Conservation (phyloP, 2,888 invertebrate genomes). For the Cheilosia scutellata region DNA sequence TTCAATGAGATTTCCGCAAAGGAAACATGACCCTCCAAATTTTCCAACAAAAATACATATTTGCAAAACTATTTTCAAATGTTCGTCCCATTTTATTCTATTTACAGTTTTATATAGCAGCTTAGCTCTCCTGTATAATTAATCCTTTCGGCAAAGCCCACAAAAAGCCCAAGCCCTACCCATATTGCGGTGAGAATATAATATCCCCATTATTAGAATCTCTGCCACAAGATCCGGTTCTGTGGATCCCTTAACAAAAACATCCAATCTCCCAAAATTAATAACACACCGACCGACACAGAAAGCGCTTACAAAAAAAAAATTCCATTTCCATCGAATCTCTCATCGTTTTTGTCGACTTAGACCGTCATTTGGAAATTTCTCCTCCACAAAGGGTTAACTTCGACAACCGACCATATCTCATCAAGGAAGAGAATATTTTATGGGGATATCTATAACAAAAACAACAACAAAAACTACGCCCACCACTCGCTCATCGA, state of each 20-base stretch:
- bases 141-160: slow-evolving; percentile 32
- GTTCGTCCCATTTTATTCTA: background rate
- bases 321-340: slow-evolving; percentile 37
- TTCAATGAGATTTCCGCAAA: no score
- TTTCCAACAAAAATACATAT: background rate
- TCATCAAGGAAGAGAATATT: slow-evolving; percentile 52
- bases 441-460: slow-evolving; percentile 20
- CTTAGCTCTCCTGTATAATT: slow-evolving; percentile 29
- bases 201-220: slow-evolving; percentile 41
- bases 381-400: slow-evolving; percentile 34
- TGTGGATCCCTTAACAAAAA: slow-evolving; percentile 3
- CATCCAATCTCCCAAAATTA: slow-evolving; percentile 32
- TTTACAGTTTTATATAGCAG: background rate
- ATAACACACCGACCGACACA: slow-evolving; percentile 33
- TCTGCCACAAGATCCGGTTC: slow-evolving; percentile 38
- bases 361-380: slow-evolving; percentile 45
- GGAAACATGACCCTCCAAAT: no score
- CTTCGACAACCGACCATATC: slow-evolving; percentile 57
- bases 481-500: background rate
- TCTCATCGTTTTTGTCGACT: slow-evolving; percentile 24
- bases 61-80: slow-evolving; percentile 12
- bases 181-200: slow-evolving; percentile 35
- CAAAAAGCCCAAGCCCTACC: slow-evolving; percentile 18
- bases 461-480: slow-evolving; percentile 15
- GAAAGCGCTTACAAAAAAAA: background rate